phyloP scores from a whole-genome alignment of 2,888 invertebrate genomes.

The Orthosia incerta region DNA sequence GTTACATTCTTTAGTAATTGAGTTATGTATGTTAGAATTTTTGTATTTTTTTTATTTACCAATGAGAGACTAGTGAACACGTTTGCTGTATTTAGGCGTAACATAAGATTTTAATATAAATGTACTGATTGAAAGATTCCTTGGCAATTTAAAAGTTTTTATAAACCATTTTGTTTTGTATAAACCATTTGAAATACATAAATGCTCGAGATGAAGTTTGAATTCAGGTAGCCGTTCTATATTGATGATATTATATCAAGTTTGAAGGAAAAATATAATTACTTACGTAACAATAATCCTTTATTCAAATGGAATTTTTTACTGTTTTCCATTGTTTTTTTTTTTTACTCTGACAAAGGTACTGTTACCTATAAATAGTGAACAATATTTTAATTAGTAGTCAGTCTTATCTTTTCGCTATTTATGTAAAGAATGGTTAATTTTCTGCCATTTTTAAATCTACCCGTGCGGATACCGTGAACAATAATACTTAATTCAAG shows the following conservation, averaged over 20 bases:
- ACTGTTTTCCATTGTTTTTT: not conserved
- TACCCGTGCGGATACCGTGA: not conserved
- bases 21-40: not conserved
- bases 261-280: too few relatives aligned
- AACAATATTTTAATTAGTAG: not conserved
- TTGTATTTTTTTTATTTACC: not conserved
- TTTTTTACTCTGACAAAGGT: not conserved
- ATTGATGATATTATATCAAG: too few relatives aligned
- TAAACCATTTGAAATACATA: too few relatives aligned
- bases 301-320: not conserved
- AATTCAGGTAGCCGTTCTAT: too few relatives aligned
- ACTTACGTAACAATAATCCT: not conserved
- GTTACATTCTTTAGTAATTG: conserved; percentile 20
- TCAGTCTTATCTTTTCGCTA: not conserved
- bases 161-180: too few relatives aligned
- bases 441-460: conserved; percentile 22
- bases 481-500: conserved; percentile 21
- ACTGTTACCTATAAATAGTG: not conserved
- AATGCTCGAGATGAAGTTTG: too few relatives aligned
- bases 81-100: not conserved
- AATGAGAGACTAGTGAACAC: not conserved
- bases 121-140: not conserved
- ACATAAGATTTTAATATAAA: not conserved
- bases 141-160: not conserved
- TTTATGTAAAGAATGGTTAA: conserved; percentile 20